phyloP scores from a whole-genome alignment of 2,888 invertebrate genomes.

The Erpobdella octoculata region DNA sequence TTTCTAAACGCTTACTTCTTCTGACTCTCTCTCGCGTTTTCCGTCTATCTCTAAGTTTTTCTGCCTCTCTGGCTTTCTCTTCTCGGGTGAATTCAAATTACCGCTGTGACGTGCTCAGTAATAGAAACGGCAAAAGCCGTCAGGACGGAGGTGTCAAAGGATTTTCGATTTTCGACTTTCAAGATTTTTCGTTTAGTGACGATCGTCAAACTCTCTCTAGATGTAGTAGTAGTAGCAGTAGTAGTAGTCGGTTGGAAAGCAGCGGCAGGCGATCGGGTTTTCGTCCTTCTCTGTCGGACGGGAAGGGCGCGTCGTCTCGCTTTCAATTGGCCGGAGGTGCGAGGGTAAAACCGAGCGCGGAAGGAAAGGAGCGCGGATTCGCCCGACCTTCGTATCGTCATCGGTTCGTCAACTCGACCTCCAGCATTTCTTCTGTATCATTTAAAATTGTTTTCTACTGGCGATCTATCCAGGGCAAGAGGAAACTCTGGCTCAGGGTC shows the following conservation, averaged over 20 bases:
- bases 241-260: neutral
- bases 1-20: neutral
- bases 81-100: too few relatives aligned
- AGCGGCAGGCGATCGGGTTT: neutral
- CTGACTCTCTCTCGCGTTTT: neutral
- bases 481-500: conserved; percentile 36
- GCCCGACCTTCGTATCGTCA: neutral
- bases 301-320: too few relatives aligned
- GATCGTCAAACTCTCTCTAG: neutral
- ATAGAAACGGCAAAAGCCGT: neutral
- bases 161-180: neutral
- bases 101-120: too few relatives aligned
- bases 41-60: too few relatives aligned
- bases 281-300: too few relatives aligned
- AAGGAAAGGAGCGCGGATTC: neutral
- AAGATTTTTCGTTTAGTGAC: neutral
- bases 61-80: neutral
- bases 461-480: conserved; percentile 33
- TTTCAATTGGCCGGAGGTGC: too few relatives aligned
- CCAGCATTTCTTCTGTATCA: neutral
- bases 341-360: too few relatives aligned
- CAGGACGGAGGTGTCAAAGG: neutral
- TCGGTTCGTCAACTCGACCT: neutral
- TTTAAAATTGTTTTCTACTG: conserved; percentile 33
- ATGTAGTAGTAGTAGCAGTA: neutral